Evolutionary conservation across 2,888 invertebrate genomes (phyloP).

Genomic region (Tipula vernalis): DNA sequence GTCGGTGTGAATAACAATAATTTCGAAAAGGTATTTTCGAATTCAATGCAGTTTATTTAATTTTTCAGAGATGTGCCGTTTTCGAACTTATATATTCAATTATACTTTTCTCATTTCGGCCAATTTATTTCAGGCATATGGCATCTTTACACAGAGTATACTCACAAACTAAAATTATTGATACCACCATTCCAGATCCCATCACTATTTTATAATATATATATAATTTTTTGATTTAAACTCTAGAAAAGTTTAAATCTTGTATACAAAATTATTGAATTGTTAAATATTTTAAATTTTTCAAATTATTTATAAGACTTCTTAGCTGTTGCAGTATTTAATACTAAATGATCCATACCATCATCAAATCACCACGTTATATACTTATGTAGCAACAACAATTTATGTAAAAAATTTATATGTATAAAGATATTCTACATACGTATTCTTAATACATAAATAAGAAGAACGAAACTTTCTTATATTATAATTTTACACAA

Average conservation of each 20-base stretch:
- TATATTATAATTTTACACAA: neutral
- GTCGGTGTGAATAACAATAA: too few relatives aligned
- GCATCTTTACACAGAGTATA: neutral
- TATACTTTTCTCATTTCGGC: neutral
- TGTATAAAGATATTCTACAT: neutral
- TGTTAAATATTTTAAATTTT: neutral
- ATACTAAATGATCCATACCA: neutral
- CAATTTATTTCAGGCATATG: neutral
- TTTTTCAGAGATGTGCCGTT: too few relatives aligned
- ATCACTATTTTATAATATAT: neutral
- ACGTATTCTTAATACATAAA: neutral
- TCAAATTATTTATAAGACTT: neutral
- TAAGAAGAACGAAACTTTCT: neutral
- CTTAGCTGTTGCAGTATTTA: neutral
- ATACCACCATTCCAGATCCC: neutral
- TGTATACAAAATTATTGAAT: neutral
- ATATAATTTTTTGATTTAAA: neutral
- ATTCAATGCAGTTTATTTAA: too few relatives aligned
- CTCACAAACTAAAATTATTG: slow-evolving; percentile 6
- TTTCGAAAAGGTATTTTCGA: too few relatives aligned
- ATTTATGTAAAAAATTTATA: neutral
- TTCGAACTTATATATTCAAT: too few relatives aligned
- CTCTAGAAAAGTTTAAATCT: neutral
- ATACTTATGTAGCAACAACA: neutral
- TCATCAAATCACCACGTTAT: neutral